Evolutionary conservation across 2,797 vertebrate species (phyloP).

Genomic region (Myotis findleyi): DNA sequence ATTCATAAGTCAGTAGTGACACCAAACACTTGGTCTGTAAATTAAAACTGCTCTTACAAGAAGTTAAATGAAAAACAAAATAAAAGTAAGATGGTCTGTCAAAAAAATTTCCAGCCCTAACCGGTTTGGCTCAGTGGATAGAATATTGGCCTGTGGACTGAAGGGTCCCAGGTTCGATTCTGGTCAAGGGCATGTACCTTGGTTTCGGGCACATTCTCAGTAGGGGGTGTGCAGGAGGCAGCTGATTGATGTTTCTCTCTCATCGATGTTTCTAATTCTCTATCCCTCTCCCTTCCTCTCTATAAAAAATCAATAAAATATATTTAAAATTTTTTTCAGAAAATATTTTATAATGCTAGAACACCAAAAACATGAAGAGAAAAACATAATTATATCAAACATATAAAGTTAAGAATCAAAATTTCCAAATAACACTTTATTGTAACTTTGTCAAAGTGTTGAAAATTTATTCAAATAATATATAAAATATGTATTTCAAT

Average conservation of each 20-base stretch:
- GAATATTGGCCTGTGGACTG: no score
- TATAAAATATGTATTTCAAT: background rate
- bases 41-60: background rate
- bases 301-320: no score
- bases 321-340: background rate
- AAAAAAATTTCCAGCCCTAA: background rate
- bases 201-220: no score
- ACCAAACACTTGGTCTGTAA: background rate
- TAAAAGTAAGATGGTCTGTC: background rate
- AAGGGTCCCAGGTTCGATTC: no score
- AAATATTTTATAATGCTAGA: background rate
- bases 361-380: background rate
- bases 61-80: background rate
- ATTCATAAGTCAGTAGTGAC: background rate
- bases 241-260: no score
- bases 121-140: no score
- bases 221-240: no score
- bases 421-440: background rate
- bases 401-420: background rate
- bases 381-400: background rate
- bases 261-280: no score
- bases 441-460: background rate
- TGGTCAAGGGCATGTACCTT: no score
- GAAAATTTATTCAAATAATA: background rate
- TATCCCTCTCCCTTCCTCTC: no score